phyloP scores from a whole-genome alignment of 1,140 invertebrate species.

The Whitmania pigra region DNA sequence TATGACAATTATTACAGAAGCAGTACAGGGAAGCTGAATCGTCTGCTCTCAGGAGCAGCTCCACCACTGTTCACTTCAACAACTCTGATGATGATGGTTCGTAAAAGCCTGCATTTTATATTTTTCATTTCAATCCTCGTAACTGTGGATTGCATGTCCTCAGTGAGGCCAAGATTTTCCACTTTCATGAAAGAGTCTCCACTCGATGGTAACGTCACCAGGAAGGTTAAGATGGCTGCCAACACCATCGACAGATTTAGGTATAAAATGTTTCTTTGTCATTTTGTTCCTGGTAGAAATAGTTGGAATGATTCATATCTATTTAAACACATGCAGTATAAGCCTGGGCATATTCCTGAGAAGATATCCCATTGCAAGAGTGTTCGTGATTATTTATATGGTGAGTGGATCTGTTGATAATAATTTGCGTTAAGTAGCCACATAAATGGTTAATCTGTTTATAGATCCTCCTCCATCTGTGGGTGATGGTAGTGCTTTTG shows the following conservation, averaged over 20 bases:
- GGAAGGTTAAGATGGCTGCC: conserved; percentile 65
- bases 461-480: conserved; percentile 54
- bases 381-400: conserved; percentile 61
- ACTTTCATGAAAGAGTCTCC: conserved; percentile 59
- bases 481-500: conserved; percentile 57
- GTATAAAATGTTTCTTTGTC: conserved; percentile 29
- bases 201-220: conserved; percentile 61
- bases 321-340: conserved; percentile 40
- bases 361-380: conserved; percentile 63
- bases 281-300: no score
- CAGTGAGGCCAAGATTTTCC: conserved; percentile 54
- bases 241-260: conserved; percentile 60
- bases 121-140: no score
- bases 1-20: conserved; percentile 42
- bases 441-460: no score
- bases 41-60: conserved; percentile 40
- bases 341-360: conserved; percentile 64
- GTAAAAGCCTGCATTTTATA: not conserved
- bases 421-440: no score
- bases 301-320: not conserved
- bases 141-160: conserved; percentile 25
- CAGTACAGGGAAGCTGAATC: conserved; percentile 40
- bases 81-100: conserved; percentile 36
- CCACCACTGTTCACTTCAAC: conserved; percentile 32
- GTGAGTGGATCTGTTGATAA: conserved; percentile 26